Percentiles rank a stretch among this genome's conserved stretches.
phyloP scores from a whole-genome alignment of 1,140 invertebrate species.

The roundworm (Caenorhabditis elegans) region WBcel235 BX284606.5:13352501-13353000 shows the following conservation, averaged over 20 bases:
- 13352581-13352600: constrained; percentile 16
- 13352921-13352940: no score
- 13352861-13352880: no score
- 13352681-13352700: background rate
- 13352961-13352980: no score
- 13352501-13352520: background rate
- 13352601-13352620: background rate
- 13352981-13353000: no score
- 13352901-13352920: no score
- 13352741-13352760: no score
- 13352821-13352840: background rate
- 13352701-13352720: background rate
- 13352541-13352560: background rate
- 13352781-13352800: background rate
- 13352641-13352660: background rate
- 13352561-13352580: background rate
- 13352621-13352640: background rate
- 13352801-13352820: background rate
- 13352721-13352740: no score
- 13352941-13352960: no score
- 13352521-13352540: background rate
- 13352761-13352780: no score
- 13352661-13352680: background rate
- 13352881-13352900: no score
- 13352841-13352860: no score